Evolutionary conservation across 2,113 vertebrate genomes (phyloP).

Genomic region (Empidonax alnorum): DNA sequence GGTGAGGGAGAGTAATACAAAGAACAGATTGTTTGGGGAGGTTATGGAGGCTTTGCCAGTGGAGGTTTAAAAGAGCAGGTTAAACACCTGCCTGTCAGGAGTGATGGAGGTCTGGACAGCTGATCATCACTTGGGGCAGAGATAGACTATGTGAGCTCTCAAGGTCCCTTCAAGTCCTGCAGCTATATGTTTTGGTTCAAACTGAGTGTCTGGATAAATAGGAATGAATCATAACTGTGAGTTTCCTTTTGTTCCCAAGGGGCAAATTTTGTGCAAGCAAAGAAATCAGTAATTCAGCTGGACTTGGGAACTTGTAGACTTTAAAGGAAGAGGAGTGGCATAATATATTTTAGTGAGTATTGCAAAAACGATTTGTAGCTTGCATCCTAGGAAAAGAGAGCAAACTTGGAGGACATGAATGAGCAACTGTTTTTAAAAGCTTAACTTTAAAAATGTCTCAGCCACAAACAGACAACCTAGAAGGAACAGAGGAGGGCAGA

Average conservation of each 20-base stretch:
- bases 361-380: neutral
- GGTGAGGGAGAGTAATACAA: constrained; percentile 3
- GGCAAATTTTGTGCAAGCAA: neutral
- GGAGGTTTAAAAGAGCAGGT: neutral
- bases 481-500: constrained; percentile 53
- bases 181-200: neutral
- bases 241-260: neutral
- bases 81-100: constrained; percentile 36
- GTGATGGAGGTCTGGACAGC: constrained; percentile 29
- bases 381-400: neutral
- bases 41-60: neutral
- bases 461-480: neutral
- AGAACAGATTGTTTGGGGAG: constrained; percentile 18
- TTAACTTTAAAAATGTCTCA: neutral
- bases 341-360: neutral
- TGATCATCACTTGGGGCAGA: constrained; percentile 9
- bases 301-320: neutral
- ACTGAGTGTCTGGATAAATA: neutral
- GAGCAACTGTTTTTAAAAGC: neutral
- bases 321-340: neutral
- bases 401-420: neutral
- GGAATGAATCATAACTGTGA: constrained; percentile 2
- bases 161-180: neutral
- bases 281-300: neutral
- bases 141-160: neutral